These are phyloP conservation scores for Apodemus agrarius DNA, from an alignment of 2,797 vertebrate species.

Conservation along the genomic window DNA sequence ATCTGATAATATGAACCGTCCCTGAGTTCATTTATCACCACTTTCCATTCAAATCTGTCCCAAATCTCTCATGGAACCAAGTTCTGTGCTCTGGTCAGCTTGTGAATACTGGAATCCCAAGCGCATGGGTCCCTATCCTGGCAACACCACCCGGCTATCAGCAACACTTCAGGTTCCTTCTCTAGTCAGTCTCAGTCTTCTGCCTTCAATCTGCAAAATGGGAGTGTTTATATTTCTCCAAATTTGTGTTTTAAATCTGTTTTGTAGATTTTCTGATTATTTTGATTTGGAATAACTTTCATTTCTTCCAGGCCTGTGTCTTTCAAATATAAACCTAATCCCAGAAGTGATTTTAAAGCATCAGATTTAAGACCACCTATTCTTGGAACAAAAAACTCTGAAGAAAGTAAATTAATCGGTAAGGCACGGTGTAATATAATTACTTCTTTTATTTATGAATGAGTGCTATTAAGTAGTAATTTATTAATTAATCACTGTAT, in stretches of 20 bases:
- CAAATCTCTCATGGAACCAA: background rate
- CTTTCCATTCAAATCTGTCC: background rate
- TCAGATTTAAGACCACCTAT: slow-evolving; percentile 24
- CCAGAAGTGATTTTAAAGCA: slow-evolving; percentile 48
- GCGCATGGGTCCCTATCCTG: background rate
- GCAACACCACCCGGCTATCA: background rate
- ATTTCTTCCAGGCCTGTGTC: slow-evolving; percentile 47
- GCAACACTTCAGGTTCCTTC: background rate
- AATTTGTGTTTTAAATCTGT: background rate
- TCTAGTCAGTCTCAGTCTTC: background rate
- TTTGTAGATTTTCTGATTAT: slow-evolving; percentile 56
- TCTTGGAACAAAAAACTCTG: slow-evolving; percentile 50
- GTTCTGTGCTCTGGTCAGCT: background rate
- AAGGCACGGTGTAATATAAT: slow-evolving; percentile 18
- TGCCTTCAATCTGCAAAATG: background rate
- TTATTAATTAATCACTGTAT: background rate
- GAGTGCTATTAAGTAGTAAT: background rate
- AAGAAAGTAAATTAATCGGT: slow-evolving; percentile 68
- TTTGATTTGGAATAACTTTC: slow-evolving; percentile 56
- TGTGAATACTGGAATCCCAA: background rate
- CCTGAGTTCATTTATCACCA: background rate
- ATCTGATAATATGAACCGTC: background rate
- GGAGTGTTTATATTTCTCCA: slow-evolving; percentile 3
- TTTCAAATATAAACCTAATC: slow-evolving; percentile 50
- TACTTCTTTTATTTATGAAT: slow-evolving; percentile 41